Evolutionary conservation across 2,797 vertebrate species (phyloP), one percentile per base, ranked within the genome.

Genomic region (Neosilurus hyrtlii): DNA sequence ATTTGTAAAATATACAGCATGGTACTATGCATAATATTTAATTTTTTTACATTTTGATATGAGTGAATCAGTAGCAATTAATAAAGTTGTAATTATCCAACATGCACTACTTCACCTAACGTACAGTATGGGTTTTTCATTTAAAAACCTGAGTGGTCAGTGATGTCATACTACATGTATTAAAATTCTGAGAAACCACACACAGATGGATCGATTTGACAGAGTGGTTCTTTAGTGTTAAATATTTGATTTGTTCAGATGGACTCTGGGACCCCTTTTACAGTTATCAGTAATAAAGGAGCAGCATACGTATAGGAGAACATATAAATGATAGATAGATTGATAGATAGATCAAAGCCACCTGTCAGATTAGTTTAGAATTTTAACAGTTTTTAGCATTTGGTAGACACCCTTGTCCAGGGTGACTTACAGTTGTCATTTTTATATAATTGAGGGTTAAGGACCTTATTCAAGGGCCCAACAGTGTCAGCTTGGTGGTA

Each of bases 231-330:
- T 26, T 14, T 22, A 18, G 51, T 72, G 49, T 26, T 72, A 54
- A 54, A 72, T 72, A 72, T 72, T 54, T 72, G n/a, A 72, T 52
- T 54, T 73, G 14, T 30, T 72, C 70, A 72, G 22, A 72, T 73
- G 24, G 51, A 18, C 51, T 52, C 22, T 54, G n/a, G 51, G n/a
- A 73, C 1, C 22, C 37, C 43, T 7, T n/a, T 70, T 70, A 49
- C 67, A n/a, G 14, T 30, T 67, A 67, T 18, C 26, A 35, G 24
- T 63, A 24, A 26, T 63, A 11, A 26, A 24, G 62, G 11, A 24
- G 43, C 20, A 49, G 20, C 67, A n/a, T 30, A 66, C 37, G 6
- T 43, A 6, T 43, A 43, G 37, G 37, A 43, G 37, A 43, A 43
- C 6, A 6, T 43, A 43, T 43, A 43, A 43, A 43, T 6, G 2